Evolutionary conservation across 1,140 invertebrate genomes (phyloP).

Genomic region (Lepidostoma basale): DNA sequence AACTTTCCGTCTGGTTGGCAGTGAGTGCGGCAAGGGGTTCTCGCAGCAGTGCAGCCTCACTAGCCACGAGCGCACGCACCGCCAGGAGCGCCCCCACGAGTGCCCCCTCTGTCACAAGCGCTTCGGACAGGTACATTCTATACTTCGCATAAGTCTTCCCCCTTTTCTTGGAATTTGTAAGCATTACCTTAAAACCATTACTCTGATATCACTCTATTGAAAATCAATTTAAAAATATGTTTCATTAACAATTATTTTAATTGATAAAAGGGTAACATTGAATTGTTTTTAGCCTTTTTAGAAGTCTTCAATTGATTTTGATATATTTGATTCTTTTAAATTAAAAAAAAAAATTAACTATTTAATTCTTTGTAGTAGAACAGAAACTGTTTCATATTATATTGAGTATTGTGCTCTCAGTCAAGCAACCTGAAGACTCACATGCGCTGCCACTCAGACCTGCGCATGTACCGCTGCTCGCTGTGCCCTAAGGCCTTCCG

Average conservation of each 20-base stretch:
- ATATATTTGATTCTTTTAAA: too few species aligned
- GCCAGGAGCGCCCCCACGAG: conserved; percentile 49
- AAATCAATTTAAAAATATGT: too few species aligned
- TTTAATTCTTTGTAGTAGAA: too few species aligned
- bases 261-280: too few species aligned
- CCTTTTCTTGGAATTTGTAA: not conserved
- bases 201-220: too few species aligned
- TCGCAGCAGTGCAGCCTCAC: conserved; percentile 54
- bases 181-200: not conserved
- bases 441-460: conserved; percentile 22
- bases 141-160: not conserved
- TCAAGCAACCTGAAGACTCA: conserved; percentile 4
- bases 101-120: conserved; percentile 38
- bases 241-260: too few species aligned
- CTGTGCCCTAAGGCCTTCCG: conserved; percentile 30
- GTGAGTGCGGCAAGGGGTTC: conserved; percentile 57
- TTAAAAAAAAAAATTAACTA: too few species aligned
- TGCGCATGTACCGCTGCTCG: conserved; percentile 18
- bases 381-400: too few species aligned
- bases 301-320: too few species aligned
- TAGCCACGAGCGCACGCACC: conserved; percentile 58
- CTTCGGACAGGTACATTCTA: conserved; percentile 1
- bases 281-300: too few species aligned
- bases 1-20: conserved; percentile 40
- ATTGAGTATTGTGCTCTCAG: not conserved